Evolutionary conservation across 2,797 vertebrate genomes (phyloP).

Genomic region (Sebastes minor): DNA sequence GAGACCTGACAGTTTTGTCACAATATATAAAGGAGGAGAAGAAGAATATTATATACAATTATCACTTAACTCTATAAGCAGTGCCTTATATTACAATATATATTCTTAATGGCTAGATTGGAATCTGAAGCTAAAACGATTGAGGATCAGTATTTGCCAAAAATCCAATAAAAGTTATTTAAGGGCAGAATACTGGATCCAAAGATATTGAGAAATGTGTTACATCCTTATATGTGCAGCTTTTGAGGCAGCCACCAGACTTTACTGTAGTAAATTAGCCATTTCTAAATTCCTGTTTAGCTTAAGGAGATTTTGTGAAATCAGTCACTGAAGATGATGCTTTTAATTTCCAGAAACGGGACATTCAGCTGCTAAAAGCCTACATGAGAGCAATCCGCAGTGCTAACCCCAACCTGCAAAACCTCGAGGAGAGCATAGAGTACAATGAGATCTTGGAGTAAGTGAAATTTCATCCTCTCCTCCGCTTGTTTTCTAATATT

Average conservation of each 20-base stretch:
- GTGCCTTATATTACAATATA: background rate
- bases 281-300: background rate
- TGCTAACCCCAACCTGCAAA: constrained; percentile 96
- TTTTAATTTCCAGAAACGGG: constrained; percentile 87
- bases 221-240: background rate
- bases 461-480: constrained; percentile 60
- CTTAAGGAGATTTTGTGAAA: background rate
- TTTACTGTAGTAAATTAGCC: background rate
- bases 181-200: too few relatives aligned
- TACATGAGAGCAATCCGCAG: constrained; percentile 98
- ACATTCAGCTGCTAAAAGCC: constrained; percentile 97
- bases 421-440: constrained; percentile 97
- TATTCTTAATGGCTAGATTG: background rate
- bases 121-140: background rate
- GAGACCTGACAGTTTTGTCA: background rate
- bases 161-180: background rate
- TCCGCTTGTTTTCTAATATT: background rate
- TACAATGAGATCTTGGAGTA: constrained; percentile 99
- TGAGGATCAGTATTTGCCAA: background rate
- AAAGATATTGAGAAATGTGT: too few relatives aligned
- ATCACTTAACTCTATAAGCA: background rate
- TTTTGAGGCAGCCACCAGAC: background rate
- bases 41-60: background rate
- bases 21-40: background rate
- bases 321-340: background rate